Evolutionary conservation across 2,888 invertebrate genomes (phyloP), one percentile per base, ranked within the genome.

Genomic region (Pterostichus niger): DNA sequence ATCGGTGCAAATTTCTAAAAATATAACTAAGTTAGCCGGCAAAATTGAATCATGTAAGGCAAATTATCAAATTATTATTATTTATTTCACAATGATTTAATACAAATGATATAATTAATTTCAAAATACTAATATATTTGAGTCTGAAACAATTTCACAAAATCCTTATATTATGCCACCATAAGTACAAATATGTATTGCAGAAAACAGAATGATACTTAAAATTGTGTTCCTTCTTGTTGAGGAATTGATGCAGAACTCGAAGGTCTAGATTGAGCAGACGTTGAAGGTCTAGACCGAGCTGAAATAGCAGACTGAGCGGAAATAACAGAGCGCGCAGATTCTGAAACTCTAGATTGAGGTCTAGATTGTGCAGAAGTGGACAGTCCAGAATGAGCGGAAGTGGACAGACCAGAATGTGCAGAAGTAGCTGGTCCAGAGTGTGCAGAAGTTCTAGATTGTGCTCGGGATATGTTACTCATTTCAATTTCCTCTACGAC

Each of bases 401-500:
- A 40, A 40, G 40, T 40, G 6, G 35, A 64, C 3, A 6, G 35
- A 3, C 35, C 6, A 35, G 35, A 35, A 35, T 35, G 35, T 6
- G 35, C 35, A 5, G 35, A 35, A 3, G 35, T 35, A 3, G 40
- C 6, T 13, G 64, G 31, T 59, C 64, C 33, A 64, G 40, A 64
- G 13, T 64, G 68, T 11, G 11, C 68, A 17, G 15, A 68, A 24
- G 35, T 35, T 64, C 64, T 64, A 4, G 68, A 44, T 44, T 44
- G 40, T 10, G 68, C 17, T 17, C 17, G 13, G 17, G 44, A 40
- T 44, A 71, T 10, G 0, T 40, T n/a, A 52, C 31, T 33, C 75
- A 75, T 52, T 75, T 75, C 75, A 52, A 75, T 75, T 52, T 75
- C 75, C 49, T 75, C 75, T n/a, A 75, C 15, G 4, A 17, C 31